Evolutionary conservation across 2,797 vertebrate genomes (phyloP).

Genomic region (Poeciliopsis gracilis): DNA sequence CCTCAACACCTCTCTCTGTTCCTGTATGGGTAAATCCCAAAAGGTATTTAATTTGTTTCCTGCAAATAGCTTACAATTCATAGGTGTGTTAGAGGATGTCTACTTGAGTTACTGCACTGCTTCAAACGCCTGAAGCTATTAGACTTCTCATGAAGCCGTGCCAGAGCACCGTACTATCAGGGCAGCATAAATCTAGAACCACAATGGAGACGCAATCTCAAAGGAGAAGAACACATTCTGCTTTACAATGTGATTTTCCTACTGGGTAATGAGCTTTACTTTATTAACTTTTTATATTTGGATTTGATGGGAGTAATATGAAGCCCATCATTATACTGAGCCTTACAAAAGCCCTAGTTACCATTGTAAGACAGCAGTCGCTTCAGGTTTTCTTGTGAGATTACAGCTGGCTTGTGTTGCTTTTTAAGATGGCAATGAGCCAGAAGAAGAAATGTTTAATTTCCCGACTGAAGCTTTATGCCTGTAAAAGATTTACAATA

Average conservation of each 20-base stretch:
- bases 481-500: constrained; percentile 49
- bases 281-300: constrained; percentile 46
- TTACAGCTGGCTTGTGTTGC: constrained; percentile 20
- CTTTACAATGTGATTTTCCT: constrained; percentile 27
- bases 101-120: constrained; percentile 59
- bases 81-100: constrained; percentile 58
- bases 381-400: constrained; percentile 5
- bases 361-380: constrained; percentile 15
- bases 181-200: constrained; percentile 51
- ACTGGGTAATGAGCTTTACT: constrained; percentile 35
- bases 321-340: constrained; percentile 23
- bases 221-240: constrained; percentile 19
- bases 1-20: constrained; percentile 50
- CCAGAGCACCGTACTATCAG: constrained; percentile 29
- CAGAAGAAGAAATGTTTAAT: constrained; percentile 36
- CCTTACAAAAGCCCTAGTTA: constrained; percentile 27
- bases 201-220: constrained; percentile 17
- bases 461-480: constrained; percentile 31
- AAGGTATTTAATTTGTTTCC: constrained; percentile 55
- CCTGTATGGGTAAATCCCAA: constrained; percentile 49
- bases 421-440: constrained; percentile 43
- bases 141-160: constrained; percentile 47
- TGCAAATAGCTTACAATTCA: constrained; percentile 62
- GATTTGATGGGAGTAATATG: constrained; percentile 33
- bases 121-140: constrained; percentile 56